Evolutionary conservation across 2,888 invertebrate species (phyloP).

Genomic region (Cerastis rubricosa): DNA sequence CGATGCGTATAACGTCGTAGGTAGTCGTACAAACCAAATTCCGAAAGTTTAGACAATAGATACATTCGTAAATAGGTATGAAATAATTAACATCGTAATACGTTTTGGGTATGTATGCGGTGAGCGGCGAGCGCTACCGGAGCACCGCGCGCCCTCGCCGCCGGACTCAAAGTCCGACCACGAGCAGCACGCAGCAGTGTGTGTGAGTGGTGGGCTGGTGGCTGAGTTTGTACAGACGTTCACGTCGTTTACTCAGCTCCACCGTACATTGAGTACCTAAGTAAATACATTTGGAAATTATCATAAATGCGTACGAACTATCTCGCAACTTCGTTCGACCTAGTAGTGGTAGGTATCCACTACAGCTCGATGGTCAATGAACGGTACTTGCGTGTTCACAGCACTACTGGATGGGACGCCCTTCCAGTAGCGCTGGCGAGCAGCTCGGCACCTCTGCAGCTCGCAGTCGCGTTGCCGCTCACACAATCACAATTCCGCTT

Average conservation of each 20-base stretch:
- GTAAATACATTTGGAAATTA: neutral
- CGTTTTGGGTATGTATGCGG: neutral
- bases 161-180: conserved; percentile 16
- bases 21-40: neutral
- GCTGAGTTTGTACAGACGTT: conserved; percentile 5
- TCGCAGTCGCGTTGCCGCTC: neutral
- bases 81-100: conserved; percentile 32
- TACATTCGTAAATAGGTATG: conserved; percentile 15
- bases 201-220: conserved; percentile 3
- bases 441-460: neutral
- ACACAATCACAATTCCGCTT: neutral
- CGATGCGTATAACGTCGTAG: neutral
- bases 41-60: conserved; percentile 4
- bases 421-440: neutral
- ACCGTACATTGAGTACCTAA: neutral
- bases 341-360: neutral
- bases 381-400: no score
- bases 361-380: neutral
- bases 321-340: neutral
- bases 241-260: neutral
- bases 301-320: neutral
- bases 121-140: neutral
- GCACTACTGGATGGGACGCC: neutral
- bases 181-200: neutral
- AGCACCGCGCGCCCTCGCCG: neutral